These are phyloP conservation scores for Apis cerana DNA, from an alignment of 1,140 invertebrate genomes.

Conservation along the genomic window DNA sequence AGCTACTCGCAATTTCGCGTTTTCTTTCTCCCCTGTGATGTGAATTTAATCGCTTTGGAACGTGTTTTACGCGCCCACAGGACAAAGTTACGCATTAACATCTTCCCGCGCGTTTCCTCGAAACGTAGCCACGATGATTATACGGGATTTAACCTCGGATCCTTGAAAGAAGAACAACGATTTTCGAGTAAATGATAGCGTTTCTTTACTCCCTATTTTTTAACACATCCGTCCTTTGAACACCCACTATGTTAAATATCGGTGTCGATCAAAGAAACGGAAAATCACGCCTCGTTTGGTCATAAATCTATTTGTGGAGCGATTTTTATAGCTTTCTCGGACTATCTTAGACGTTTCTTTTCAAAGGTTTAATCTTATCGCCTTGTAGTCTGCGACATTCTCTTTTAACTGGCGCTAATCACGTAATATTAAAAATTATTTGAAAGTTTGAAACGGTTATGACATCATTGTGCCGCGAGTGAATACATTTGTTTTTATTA, in stretches of 20 bases:
- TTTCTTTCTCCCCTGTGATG: neutral
- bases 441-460: too few species aligned
- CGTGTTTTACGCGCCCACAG: neutral
- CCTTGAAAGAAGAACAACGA: neutral
- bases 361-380: neutral
- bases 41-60: slow-evolving; percentile 2
- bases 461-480: too few species aligned
- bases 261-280: slow-evolving; percentile 10
- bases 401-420: too few species aligned
- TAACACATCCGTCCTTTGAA: neutral
- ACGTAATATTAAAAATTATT: too few species aligned
- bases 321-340: neutral
- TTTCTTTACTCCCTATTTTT: neutral
- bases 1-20: neutral
- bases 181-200: neutral
- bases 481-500: too few species aligned
- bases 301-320: neutral
- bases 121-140: neutral
- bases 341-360: neutral
- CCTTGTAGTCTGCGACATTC: neutral
- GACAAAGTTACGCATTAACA: neutral
- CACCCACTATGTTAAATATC: neutral
- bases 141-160: neutral
- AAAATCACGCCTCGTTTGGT: neutral
- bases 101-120: neutral